These are phyloP conservation scores for Idris sp. DNA, from an alignment of 1,140 invertebrate species.

Conservation along the genomic window DNA sequence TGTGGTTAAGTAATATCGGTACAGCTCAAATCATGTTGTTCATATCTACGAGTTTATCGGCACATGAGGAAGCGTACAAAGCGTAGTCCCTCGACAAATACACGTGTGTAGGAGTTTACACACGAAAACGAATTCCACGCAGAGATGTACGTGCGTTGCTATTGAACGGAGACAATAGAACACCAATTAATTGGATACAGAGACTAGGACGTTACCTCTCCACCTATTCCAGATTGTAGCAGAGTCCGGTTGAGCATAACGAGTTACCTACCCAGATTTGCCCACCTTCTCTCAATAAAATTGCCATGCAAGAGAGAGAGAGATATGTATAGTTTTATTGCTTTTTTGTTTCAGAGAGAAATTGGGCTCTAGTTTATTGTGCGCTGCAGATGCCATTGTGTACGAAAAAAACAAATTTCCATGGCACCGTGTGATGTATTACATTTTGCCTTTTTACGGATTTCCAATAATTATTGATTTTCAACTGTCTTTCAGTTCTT, in stretches of 20 bases:
- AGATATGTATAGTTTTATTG: conserved; percentile 20
- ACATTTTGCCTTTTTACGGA: conserved; percentile 19
- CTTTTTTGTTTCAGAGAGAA: conserved; percentile 40
- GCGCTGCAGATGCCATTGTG: conserved; percentile 21
- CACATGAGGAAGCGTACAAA: conserved; percentile 47
- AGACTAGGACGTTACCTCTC: conserved; percentile 64
- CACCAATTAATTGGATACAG: conserved; percentile 68
- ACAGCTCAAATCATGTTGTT: conserved; percentile 60
- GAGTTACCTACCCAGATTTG: conserved; percentile 46
- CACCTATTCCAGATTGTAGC: conserved; percentile 55
- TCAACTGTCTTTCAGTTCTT: conserved; percentile 34
- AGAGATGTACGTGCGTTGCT: conserved; percentile 57
- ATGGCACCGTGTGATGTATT: conserved; percentile 25
- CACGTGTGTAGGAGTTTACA: conserved; percentile 27
- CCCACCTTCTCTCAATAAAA: conserved; percentile 43
- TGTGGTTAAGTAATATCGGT: conserved; percentile 69
- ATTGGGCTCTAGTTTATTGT: conserved; percentile 36
- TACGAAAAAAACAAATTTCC: conserved; percentile 35
- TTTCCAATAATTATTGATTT: conserved; percentile 44
- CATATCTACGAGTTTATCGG: conserved; percentile 57
- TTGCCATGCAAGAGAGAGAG: conserved; percentile 28
- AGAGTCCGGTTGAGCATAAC: conserved; percentile 51
- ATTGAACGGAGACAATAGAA: conserved; percentile 63
- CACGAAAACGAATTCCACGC: conserved; percentile 56
- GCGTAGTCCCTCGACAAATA: conserved; percentile 53